These are phyloP conservation scores for Lycocorax pyrrhopterus DNA, from an alignment of 2,113 vertebrate species.

Conservation along the genomic window DNA sequence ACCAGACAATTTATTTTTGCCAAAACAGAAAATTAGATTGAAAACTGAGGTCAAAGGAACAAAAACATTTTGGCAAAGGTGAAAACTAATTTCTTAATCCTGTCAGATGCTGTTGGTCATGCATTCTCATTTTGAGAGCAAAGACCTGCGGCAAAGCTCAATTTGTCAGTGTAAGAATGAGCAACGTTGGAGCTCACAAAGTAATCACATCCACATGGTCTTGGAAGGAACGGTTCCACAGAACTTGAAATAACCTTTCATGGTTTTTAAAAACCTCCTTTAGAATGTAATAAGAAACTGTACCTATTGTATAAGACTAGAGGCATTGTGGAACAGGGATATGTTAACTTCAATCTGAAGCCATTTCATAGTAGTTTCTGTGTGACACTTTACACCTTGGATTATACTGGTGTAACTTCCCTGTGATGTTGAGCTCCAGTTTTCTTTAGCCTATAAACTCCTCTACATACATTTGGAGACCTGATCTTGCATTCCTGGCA, in stretches of 20 bases:
- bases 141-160: neutral
- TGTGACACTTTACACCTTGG: constrained; percentile 16
- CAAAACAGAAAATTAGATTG: neutral
- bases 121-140: neutral
- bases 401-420: constrained; percentile 2
- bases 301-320: neutral
- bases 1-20: neutral
- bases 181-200: neutral
- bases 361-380: neutral
- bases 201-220: constrained; percentile 11
- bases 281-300: neutral
- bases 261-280: neutral
- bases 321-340: neutral
- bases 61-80: neutral
- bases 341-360: neutral
- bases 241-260: constrained; percentile 35
- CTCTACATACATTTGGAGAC: neutral
- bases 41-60: neutral
- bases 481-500: constrained; percentile 22
- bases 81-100: neutral
- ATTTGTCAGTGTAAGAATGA: neutral
- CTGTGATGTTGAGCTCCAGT: neutral
- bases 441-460: constrained; percentile 15
- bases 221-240: neutral
- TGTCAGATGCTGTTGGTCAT: neutral